Conservation (phyloP, 1,140 invertebrate genomes). For the Drosophila burlai region DNA sequence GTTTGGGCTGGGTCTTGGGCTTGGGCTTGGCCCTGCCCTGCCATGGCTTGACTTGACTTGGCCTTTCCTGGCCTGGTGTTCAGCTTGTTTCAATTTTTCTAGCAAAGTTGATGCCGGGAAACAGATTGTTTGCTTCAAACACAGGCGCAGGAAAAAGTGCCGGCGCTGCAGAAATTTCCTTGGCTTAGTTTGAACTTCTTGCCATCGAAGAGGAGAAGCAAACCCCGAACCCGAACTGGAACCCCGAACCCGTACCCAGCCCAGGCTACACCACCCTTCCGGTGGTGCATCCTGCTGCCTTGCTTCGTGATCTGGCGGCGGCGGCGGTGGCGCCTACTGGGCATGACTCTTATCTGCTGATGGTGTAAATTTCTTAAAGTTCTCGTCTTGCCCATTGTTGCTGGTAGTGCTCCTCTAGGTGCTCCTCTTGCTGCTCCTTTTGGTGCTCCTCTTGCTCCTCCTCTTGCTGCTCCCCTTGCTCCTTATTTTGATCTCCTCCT, state of each 20-base stretch:
- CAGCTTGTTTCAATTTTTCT: slow-evolving; percentile 76
- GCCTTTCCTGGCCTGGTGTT: slow-evolving; percentile 21
- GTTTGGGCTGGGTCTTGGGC: too few relatives aligned
- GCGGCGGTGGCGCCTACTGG: slow-evolving; percentile 40
- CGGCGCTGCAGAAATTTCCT: slow-evolving; percentile 68
- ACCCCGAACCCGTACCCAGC: not conserved
- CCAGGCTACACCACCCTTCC: not conserved
- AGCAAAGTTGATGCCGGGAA: slow-evolving; percentile 67
- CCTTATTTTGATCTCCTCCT: not conserved
- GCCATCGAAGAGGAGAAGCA: not conserved
- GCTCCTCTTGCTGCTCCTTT: not conserved
- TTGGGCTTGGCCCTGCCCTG: not conserved
- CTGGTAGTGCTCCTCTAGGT: slow-evolving; percentile 7
- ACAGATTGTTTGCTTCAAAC: slow-evolving; percentile 78
- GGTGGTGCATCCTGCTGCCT: slow-evolving; percentile 24
- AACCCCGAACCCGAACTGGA: not conserved
- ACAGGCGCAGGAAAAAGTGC: slow-evolving; percentile 63
- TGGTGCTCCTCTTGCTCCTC: slow-evolving; percentile 5
- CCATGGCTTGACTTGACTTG: not conserved
- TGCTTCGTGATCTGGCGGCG: slow-evolving; percentile 48
- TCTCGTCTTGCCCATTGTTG: slow-evolving; percentile 71
- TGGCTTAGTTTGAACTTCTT: slow-evolving; percentile 73
- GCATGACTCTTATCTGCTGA: slow-evolving; percentile 77
- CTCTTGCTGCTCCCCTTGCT: slow-evolving; percentile 28
- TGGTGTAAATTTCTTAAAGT: slow-evolving; percentile 83